phyloP scores from a whole-genome alignment of 2,797 vertebrate species.

The Eremophila alpestris region DNA sequence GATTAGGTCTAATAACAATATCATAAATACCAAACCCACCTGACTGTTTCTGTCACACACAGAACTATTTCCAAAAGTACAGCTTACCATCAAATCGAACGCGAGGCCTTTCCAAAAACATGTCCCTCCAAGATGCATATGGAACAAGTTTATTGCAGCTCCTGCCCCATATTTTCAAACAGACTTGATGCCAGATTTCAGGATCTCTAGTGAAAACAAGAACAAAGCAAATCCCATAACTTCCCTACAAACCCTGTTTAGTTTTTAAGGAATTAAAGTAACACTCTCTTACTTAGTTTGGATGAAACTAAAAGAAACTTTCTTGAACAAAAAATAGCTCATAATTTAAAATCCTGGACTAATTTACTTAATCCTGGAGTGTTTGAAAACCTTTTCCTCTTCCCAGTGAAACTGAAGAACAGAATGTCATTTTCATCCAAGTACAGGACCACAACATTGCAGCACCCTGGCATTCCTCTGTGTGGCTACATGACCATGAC shows the following conservation, averaged over 20 bases:
- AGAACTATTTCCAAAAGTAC: background rate
- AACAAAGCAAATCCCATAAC: background rate
- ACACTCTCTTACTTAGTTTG: background rate
- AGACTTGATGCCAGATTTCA: conserved; percentile 96
- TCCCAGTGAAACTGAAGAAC: background rate
- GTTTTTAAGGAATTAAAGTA: background rate
- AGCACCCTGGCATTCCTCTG: background rate
- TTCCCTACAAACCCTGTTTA: background rate
- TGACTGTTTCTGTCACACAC: background rate
- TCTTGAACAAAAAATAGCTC: background rate
- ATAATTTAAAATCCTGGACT: background rate
- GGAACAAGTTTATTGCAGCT: conserved; percentile 88
- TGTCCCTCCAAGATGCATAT: conserved; percentile 94
- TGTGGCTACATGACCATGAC: background rate
- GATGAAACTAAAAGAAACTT: background rate
- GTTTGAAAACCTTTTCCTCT: background rate
- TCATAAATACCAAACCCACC: background rate
- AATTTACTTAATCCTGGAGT: background rate
- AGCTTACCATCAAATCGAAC: conserved; percentile 94
- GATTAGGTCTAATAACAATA: background rate
- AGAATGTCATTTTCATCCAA: background rate
- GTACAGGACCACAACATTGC: background rate
- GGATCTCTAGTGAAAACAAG: conserved; percentile 84
- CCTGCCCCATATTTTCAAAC: conserved; percentile 94
- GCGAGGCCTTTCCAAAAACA: conserved; percentile 94